phyloP scores from a whole-genome alignment of 2,113 vertebrate genomes.

The Campylomormyrus tamandua region DNA sequence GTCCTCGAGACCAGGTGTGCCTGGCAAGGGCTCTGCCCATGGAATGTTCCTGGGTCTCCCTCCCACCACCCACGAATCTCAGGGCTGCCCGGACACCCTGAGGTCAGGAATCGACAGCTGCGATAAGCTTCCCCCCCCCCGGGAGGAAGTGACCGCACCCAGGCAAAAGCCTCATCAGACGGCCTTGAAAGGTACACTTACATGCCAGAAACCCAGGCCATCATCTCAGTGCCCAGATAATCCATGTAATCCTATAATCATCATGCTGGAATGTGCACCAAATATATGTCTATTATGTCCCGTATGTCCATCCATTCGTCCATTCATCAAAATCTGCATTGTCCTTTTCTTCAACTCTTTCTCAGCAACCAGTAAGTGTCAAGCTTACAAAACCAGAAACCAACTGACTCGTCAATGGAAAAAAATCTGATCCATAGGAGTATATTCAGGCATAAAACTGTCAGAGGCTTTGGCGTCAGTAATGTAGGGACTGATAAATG shows the following conservation, averaged over 20 bases:
- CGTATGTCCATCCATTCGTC: not conserved
- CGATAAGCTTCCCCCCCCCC: not conserved
- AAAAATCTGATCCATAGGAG: not conserved
- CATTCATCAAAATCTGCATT: not conserved
- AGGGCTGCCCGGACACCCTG: slow-evolving; percentile 12
- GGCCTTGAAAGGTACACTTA: not conserved
- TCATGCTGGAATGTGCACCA: slow-evolving; percentile 27
- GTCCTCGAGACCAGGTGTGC: slow-evolving; percentile 16
- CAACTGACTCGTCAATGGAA: not conserved
- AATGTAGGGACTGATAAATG: not conserved
- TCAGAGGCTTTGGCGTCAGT: not conserved
- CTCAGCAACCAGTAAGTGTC: not conserved
- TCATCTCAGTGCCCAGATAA: not conserved
- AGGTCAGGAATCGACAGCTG: slow-evolving; percentile 32
- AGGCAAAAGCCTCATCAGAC: not conserved
- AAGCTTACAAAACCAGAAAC: not conserved
- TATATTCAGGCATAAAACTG: not conserved
- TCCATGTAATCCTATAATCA: slow-evolving; percentile 30
- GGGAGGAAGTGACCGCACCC: slow-evolving; percentile 26
- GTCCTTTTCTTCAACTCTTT: not conserved
- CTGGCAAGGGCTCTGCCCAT: slow-evolving; percentile 19
- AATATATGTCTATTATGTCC: not conserved
- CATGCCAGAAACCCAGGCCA: slow-evolving; percentile 25
- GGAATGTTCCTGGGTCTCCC: not conserved
- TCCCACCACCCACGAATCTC: slow-evolving; percentile 18